Evolutionary conservation across 2,113 vertebrate genomes (phyloP).

Genomic region (Micromys minutus): DNA sequence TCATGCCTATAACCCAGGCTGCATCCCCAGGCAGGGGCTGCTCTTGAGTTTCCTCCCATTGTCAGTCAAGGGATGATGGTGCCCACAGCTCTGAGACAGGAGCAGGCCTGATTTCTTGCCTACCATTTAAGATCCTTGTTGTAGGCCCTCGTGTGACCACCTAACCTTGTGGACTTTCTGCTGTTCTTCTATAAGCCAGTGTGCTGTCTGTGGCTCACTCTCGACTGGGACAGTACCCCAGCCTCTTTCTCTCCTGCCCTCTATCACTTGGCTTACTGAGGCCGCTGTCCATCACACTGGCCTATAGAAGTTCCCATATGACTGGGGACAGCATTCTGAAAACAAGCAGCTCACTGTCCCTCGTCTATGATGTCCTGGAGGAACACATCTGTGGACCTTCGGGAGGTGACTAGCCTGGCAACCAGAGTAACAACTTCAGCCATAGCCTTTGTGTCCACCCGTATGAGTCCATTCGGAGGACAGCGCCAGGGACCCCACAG

Average conservation of each 20-base stretch:
- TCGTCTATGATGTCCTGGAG: neutral
- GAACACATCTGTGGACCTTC: neutral
- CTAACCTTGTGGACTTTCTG: neutral
- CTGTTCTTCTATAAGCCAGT: too few species aligned
- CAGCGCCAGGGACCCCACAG: neutral
- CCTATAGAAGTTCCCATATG: neutral
- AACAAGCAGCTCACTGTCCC: neutral
- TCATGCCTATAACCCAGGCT: neutral
- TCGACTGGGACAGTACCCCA: neutral
- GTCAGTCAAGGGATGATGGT: neutral
- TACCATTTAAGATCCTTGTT: neutral
- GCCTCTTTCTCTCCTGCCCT: neutral
- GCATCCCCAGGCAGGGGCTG: too few species aligned
- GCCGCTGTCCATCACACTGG: neutral
- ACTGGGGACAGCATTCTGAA: neutral
- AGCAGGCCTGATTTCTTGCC: neutral
- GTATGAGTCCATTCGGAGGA: rapidly evolving
- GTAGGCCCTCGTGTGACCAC: neutral
- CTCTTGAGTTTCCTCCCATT: neutral
- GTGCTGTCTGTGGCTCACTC: neutral
- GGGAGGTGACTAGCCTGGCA: neutral
- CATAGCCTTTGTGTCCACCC: neutral
- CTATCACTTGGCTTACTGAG: neutral
- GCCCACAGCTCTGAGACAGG: rapidly evolving
- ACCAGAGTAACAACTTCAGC: neutral